Base-by-base conservation (phyloP, 2,113 vertebrate species). In the Colistium nudipinnis region DNA sequence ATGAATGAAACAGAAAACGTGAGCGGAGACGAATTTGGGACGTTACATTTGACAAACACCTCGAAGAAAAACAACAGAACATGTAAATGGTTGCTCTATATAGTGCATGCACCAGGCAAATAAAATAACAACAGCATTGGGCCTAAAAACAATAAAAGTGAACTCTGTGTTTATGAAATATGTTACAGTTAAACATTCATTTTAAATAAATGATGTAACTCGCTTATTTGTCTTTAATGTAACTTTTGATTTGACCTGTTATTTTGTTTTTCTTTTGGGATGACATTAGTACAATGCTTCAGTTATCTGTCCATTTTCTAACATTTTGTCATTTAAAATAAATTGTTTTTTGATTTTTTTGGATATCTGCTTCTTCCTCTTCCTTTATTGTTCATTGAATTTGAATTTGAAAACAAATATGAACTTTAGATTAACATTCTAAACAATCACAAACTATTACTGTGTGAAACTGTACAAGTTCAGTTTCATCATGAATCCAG, bases 321-420 rank as follows among this genome's bases (percentile, higher is more conserved):
- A 90, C 67, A 63, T 70, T 89, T 89, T 90, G 82, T 87, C 79
- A 84, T 84, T 85, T 90, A 69, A 90, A 91, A 87, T 87, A 91
- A 90, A 85, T 74, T 30, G 73, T 86, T 89, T n/a, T 81, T 81
- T 22, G 62, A 66, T 51, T 89, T 86, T 43, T 90, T 86, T 49
- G n/a, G 51, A 76, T 20, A 82, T 44, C 47, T 25, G 60, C 43
- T 45, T 35, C 0, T n/a, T 74, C 52, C 20, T 5, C 14, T 4
- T 47, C 10, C 24, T 11, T 25, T 14, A 24, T 9, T 6, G 9
- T 33, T 33, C 31, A n/a, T n/a, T 33, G 9, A 6, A 33, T 33
- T 33, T 33, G 4, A 33, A 33, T 24, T 24, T 20, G 7, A 44
- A 43, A 3, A 19, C 9, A 20, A 44, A 20, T 19, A 20, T 11